A percentile compares a stretch with the other conserved stretches of the same genome.
These are phyloP conservation scores for Goniozus legneri DNA, from an alignment of 1,140 invertebrate genomes.

Conservation along the genomic window DNA sequence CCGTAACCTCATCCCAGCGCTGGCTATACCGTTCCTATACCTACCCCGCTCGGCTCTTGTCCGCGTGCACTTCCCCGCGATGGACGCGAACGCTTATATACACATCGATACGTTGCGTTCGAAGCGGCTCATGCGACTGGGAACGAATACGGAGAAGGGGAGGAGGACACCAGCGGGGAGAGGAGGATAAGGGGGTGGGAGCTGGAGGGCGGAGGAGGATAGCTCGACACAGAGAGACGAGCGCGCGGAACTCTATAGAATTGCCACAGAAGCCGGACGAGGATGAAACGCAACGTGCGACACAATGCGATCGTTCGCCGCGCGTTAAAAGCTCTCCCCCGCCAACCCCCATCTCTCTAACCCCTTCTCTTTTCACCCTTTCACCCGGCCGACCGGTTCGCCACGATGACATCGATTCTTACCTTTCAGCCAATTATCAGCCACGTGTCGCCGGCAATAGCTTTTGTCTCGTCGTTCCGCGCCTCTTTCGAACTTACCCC, in stretches of 20 bases:
- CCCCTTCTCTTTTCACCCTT: too few species aligned
- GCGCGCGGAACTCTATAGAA: not conserved
- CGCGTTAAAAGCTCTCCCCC: slow-evolving; percentile 12
- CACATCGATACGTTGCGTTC: slow-evolving; percentile 28
- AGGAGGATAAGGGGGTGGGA: not conserved
- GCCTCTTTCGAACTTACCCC: not conserved
- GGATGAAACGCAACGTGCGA: slow-evolving; percentile 12
- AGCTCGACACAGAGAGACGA: not conserved
- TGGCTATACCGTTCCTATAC: too few species aligned
- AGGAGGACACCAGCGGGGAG: not conserved
- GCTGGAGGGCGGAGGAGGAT: not conserved
- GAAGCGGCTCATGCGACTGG: slow-evolving; percentile 24
- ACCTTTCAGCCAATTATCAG: slow-evolving; percentile 12
- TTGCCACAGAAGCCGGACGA: not conserved
- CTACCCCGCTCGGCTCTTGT: too few species aligned
- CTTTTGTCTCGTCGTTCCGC: not conserved
- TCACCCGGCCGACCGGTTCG: slow-evolving; percentile 13
- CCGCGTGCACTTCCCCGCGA: too few species aligned
- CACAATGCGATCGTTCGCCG: slow-evolving; percentile 18
- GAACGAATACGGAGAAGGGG: not conserved
- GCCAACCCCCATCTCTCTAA: too few species aligned
- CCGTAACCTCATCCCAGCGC: too few species aligned
- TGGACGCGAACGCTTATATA: slow-evolving; percentile 25
- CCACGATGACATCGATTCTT: slow-evolving; percentile 16
- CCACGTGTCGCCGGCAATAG: slow-evolving; percentile 5